Evolutionary conservation across 2,113 vertebrate species (phyloP), one percentile per base, ranked within the genome.

Genomic region (Apteryx owenii): DNA sequence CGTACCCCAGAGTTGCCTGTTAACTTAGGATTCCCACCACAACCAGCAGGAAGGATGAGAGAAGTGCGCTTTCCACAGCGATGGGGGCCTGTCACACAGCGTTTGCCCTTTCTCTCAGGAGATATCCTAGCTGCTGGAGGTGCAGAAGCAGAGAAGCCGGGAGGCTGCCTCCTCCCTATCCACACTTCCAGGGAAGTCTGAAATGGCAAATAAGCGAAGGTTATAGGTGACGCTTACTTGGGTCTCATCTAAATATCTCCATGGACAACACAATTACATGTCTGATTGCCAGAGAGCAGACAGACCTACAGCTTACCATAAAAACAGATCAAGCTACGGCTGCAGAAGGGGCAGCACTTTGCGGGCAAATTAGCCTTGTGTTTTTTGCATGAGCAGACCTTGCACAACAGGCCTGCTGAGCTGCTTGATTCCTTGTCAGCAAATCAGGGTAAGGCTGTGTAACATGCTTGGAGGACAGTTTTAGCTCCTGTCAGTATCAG

Each of bases 401-500:
- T 93, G 83, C 73, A 76, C 65, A 78, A 61, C 69, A 81, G 70
- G 88, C 77, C 80, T 90, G 77, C 81, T 87, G 83, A 81, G 78
- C 56, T 76, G 31, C 83, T 92, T 88, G 51, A 65, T 84, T 92
- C 90, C 77, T 78, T 87, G 38, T 87, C 61, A 90, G 56, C 42
- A 90, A 56, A 79, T 90, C 38, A 29, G 38, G 42, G 16, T 68
- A 68, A 1, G 2, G n/a, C 51, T 40, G n/a, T 75, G 64, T 26
- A 86, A 2, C 60, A 64, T 75, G 33, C 76, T 76, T 13, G 36
- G 50, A 65, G 56, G 23, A 21, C 26, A 31, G 16, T 31, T 89
- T 60, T 89, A 71, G 72, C n/a, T 79, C 88, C 70, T 88, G 76
- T 50, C n/a, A 71, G 46, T 31, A 26, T 89, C 64, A 44, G 3